Evolutionary conservation across 2,113 vertebrate species (phyloP).

Genomic region (Tinamus guttatus): DNA sequence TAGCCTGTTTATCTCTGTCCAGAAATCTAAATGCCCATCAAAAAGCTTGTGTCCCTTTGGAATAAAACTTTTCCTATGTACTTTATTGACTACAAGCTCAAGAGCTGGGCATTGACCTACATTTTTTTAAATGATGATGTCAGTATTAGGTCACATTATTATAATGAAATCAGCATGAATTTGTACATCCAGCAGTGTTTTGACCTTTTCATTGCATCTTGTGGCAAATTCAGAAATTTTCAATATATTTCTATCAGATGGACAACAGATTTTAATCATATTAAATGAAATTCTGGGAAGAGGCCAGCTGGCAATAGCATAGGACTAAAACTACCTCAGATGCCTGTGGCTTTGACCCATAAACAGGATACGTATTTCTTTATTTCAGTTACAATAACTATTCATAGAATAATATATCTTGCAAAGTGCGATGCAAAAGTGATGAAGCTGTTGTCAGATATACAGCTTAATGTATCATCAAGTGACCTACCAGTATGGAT

Average conservation of each 20-base stretch:
- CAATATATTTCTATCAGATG: background rate
- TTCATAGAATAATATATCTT: background rate
- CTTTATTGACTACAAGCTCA: background rate
- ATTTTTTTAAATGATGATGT: background rate
- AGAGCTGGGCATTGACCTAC: background rate
- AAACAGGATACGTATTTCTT: background rate
- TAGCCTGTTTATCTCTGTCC: background rate
- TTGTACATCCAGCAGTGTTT: background rate
- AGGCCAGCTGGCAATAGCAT: background rate
- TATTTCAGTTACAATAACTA: background rate
- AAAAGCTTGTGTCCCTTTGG: background rate
- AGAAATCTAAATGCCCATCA: background rate
- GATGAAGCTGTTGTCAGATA: background rate
- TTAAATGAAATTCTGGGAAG: background rate
- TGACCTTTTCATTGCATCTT: background rate
- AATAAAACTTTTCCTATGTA: background rate
- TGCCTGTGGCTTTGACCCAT: background rate
- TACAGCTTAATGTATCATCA: rapidly evolving
- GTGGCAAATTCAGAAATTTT: background rate
- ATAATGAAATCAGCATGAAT: constrained; percentile 10
- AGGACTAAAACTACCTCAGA: background rate
- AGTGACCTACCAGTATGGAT: background rate
- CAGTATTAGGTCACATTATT: background rate
- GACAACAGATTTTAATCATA: background rate
- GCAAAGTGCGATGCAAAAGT: background rate